Conservation (phyloP, 1,140 invertebrate species). For the Drosophila saltans region DNA sequence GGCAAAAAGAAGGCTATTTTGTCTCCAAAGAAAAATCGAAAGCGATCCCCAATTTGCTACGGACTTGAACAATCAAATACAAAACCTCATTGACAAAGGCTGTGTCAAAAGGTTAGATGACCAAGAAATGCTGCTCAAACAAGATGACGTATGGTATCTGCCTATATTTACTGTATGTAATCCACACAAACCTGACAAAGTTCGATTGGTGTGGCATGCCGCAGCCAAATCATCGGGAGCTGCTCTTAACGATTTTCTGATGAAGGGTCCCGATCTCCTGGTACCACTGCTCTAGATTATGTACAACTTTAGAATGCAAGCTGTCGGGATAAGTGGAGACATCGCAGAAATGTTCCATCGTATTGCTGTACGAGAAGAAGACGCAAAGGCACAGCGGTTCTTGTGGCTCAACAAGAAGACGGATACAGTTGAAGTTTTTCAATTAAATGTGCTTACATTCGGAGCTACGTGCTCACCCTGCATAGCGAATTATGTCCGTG, state of each 20-base stretch:
- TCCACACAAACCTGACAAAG: conserved; percentile 16
- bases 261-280: no score
- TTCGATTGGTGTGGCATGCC: background rate
- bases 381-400: conserved; percentile 16
- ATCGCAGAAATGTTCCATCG: conserved; percentile 25
- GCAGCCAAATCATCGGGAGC: background rate
- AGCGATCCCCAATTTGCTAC: no score
- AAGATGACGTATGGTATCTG: conserved; percentile 9
- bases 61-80: no score
- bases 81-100: conserved; percentile 4
- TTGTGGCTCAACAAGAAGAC: background rate
- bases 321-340: background rate
- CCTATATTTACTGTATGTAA: conserved; percentile 17
- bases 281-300: conserved; percentile 1
- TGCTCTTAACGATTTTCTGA: no score
- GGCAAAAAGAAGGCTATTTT: no score
- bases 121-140: background rate
- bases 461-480: background rate
- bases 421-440: background rate
- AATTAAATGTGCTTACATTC: conserved; percentile 16
- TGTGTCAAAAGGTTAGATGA: background rate
- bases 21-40: no score
- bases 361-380: background rate
- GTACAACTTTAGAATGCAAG: conserved; percentile 7
- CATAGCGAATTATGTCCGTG: background rate